A percentile compares a stretch with the other conserved stretches of the same genome.
These are phyloP conservation scores for Eunapius fragilis DNA, from an alignment of 37 sponge, comb jelly and placozoan species.

Conservation along the genomic window DNA sequence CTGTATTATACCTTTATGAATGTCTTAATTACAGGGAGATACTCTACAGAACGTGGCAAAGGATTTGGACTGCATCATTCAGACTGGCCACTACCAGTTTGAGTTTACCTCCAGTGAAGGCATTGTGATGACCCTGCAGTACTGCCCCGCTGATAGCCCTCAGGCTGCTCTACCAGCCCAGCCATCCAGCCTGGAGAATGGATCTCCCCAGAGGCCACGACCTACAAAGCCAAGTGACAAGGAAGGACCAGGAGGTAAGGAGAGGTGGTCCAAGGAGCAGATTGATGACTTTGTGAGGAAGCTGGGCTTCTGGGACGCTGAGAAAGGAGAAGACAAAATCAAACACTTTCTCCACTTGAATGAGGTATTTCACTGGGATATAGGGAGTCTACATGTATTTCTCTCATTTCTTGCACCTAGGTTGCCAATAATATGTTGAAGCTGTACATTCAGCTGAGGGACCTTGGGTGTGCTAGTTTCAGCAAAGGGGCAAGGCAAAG, in stretches of 20 bases:
- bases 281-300: conserved; percentile 90
- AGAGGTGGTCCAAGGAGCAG: conserved; percentile 54
- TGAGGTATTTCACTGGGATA: background rate
- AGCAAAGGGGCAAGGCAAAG: background rate
- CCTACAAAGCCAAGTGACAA: background rate
- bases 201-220: background rate
- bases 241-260: background rate
- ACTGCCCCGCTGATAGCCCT: background rate
- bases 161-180: background rate
- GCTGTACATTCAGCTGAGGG: conserved; percentile 41
- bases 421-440: conserved; percentile 62
- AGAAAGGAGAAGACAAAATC: conserved; percentile 46
- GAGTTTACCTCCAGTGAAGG: conserved; percentile 7
- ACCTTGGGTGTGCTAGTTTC: conserved; percentile 63
- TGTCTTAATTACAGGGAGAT: conserved; percentile 14
- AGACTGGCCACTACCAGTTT: conserved; percentile 72
- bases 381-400: no score
- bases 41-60: background rate
- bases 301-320: conserved; percentile 77
- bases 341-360: conserved; percentile 43
- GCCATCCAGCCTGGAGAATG: background rate
- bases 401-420: no score
- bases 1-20: background rate
- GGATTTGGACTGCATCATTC: conserved; percentile 61
- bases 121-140: background rate